Evolutionary conservation across 2,113 vertebrate species (phyloP), one percentile per base, ranked within the genome.

Genomic region (Hippopotamus amphibius): DNA sequence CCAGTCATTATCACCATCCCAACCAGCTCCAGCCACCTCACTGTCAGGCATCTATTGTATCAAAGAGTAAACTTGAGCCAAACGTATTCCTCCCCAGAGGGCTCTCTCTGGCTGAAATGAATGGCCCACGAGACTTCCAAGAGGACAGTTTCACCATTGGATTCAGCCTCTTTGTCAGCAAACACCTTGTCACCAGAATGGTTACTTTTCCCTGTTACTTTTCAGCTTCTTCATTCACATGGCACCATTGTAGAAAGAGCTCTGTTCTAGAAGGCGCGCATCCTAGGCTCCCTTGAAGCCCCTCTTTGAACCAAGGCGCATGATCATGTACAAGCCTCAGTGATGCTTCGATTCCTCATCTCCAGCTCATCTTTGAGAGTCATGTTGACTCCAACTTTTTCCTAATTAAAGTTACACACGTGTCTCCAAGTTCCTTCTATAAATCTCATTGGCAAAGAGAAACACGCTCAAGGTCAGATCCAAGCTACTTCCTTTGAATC

Each of bases 121-220:
- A 65, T 11, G 19, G 76, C 65, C 33, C 77, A 24, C 55, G 43
- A 57, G 57, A 30, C 19, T 84, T 55, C 22, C 8, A 37, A 41
- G 2, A 84, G 43, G 85, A 41, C 48, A 19, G 26, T 81, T 79
- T 85, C 81, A n/a, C 88, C 81, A 28, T 37, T 53, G 77, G 37
- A n/a, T 59, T 91, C 89, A 59, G 89, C 24, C 65, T 97, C 85
- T 90, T 77, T 46, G 59, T 97, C 95, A 92, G 66, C 65, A 21
- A 72, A 94, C 14, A 26, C 92, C 83, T 93, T 95, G 96, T 95
- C 87, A 84, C 53, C 76, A 55, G 59, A 83, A 37, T 28, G 57
- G 48, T 33, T 74, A 10, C 66, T 92, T 69, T 80, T 41, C 69
- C 55, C 33, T 63, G 48, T 33, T 74, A 10, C 66, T 92, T 69